These are phyloP conservation scores for Sarotherodon lohbergeri DNA, from an alignment of 2,113 vertebrate species.

Conservation along the genomic window DNA sequence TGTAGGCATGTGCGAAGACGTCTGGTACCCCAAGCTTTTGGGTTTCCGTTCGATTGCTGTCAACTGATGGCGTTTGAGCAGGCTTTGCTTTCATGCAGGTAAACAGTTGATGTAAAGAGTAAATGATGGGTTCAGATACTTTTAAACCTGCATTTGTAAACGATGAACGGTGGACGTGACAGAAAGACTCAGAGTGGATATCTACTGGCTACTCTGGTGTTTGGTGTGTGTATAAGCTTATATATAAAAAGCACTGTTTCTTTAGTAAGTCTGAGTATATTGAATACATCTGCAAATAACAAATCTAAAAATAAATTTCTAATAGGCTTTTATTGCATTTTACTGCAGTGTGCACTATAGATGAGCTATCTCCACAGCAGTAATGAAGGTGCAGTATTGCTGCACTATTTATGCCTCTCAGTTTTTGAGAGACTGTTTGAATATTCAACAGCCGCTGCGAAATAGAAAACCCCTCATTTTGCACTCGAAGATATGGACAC, in stretches of 20 bases:
- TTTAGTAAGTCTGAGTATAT: background rate
- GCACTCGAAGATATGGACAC: slow-evolving; percentile 38
- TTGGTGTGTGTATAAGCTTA: background rate
- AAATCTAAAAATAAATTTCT: background rate
- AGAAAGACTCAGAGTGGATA: background rate
- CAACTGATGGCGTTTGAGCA: background rate
- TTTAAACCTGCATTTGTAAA: background rate
- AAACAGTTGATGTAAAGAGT: background rate
- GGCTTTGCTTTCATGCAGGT: background rate
- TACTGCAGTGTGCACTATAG: background rate
- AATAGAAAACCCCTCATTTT: slow-evolving; percentile 48
- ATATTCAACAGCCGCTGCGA: slow-evolving; percentile 22
- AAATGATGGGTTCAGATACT: background rate
- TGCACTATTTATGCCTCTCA: background rate
- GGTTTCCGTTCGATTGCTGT: background rate
- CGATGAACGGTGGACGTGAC: rapidly evolving
- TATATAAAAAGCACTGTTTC: background rate
- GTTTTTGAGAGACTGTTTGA: slow-evolving; percentile 3
- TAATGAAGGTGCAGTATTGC: background rate
- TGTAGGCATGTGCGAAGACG: background rate
- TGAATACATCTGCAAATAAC: background rate
- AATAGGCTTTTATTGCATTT: background rate
- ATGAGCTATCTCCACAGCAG: background rate
- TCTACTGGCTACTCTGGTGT: background rate
- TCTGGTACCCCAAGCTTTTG: background rate